A percentile compares a stretch with the other conserved stretches of the same genome.
Conservation (phyloP, 2,888 invertebrate species). For the Dasypolia templi region DNA sequence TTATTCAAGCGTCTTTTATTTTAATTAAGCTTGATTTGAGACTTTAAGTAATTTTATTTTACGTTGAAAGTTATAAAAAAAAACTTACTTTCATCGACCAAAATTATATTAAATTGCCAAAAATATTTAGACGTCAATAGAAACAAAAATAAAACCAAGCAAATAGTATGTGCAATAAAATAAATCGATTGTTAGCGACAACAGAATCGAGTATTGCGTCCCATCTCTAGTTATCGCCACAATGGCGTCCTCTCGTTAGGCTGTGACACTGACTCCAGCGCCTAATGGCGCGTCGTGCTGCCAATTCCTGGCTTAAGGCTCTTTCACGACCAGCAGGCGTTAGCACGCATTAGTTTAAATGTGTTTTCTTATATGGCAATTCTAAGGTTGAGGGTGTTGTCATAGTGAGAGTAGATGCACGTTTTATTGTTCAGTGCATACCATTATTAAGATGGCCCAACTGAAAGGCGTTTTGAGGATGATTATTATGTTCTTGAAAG, state of each 20-base stretch:
- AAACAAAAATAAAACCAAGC: slow-evolving; percentile 22
- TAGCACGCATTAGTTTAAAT: slow-evolving; percentile 66
- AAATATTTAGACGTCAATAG: background rate
- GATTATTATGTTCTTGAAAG: background rate
- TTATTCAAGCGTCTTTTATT: slow-evolving; percentile 30
- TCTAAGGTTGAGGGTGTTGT: slow-evolving; percentile 52
- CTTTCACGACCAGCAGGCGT: slow-evolving; percentile 67
- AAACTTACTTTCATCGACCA: background rate
- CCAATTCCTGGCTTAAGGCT: slow-evolving; percentile 66
- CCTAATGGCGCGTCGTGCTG: slow-evolving; percentile 70
- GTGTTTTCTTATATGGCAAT: slow-evolving; percentile 65
- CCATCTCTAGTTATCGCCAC: slow-evolving; percentile 67
- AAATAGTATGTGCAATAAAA: slow-evolving; percentile 36
- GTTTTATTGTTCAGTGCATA: slow-evolving; percentile 25
- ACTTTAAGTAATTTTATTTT: background rate
- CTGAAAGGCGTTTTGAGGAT: background rate
- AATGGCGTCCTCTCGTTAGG: slow-evolving; percentile 68
- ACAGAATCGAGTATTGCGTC: slow-evolving; percentile 54
- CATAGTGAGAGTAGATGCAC: slow-evolving; percentile 36
- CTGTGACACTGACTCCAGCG: slow-evolving; percentile 62
- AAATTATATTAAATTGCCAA: background rate
- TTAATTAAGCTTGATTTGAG: background rate
- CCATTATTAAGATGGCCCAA: background rate
- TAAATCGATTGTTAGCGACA: slow-evolving; percentile 56
- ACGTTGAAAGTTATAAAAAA: background rate